Evolutionary conservation across 1,140 invertebrate genomes (phyloP).

Genomic region (Lamellibrachia luymesi): DNA sequence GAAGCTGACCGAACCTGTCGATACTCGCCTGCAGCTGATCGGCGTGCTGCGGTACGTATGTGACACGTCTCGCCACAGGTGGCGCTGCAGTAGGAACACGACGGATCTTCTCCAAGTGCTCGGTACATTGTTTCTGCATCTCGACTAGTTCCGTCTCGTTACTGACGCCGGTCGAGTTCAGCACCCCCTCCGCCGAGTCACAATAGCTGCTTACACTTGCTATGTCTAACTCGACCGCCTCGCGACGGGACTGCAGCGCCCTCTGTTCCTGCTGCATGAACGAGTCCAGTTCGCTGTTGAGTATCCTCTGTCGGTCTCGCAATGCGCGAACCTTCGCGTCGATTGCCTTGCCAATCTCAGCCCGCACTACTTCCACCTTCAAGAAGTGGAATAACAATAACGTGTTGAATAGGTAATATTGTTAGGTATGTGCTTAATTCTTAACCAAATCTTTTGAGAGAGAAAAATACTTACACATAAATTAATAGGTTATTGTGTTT

Average conservation of each 20-base stretch:
- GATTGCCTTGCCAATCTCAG: conserved; percentile 90
- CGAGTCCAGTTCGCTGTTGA: conserved; percentile 84
- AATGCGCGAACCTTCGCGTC: conserved; percentile 80
- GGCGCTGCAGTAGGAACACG: background rate
- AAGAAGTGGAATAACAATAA: background rate
- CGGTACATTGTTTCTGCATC: conserved; percentile 42
- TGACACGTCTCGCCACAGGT: background rate
- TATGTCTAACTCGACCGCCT: conserved; percentile 89
- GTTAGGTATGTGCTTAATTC: conserved; percentile 39
- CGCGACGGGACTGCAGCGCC: conserved; percentile 81
- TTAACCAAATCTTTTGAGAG: conserved; percentile 38
- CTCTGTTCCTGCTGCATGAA: conserved; percentile 81
- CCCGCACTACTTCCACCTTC: conserved; percentile 69
- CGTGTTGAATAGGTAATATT: conserved; percentile 16
- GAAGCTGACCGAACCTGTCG: conserved; percentile 2
- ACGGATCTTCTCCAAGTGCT: conserved; percentile 34
- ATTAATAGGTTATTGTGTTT: background rate
- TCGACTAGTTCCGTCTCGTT: conserved; percentile 42
- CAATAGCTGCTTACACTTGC: conserved; percentile 91
- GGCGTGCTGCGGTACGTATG: background rate
- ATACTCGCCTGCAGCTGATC: conserved; percentile 10
- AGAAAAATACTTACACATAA: conserved; percentile 66
- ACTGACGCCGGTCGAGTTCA: conserved; percentile 65
- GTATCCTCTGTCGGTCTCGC: conserved; percentile 84
- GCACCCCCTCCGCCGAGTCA: conserved; percentile 92